Conservation (phyloP, 2,797 vertebrate species). For the Eospalax fontanierii region DNA sequence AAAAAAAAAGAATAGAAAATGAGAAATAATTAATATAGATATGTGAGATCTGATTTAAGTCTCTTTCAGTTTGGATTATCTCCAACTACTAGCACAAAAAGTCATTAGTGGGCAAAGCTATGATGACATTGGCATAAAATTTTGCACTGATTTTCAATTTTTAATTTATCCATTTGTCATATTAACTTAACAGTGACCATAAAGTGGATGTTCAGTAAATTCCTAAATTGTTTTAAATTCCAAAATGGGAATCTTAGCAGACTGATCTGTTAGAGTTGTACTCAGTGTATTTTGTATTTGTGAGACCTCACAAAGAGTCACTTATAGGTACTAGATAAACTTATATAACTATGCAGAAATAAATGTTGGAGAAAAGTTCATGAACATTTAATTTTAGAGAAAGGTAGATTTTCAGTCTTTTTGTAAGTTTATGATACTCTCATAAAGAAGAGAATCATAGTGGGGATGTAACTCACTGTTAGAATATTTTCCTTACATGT, state of each 20-base stretch:
- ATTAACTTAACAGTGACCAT: slow-evolving; percentile 13
- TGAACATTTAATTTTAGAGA: not conserved
- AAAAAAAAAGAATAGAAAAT: not conserved
- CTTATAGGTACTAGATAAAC: not conserved
- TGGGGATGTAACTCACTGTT: not conserved
- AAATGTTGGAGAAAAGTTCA: not conserved
- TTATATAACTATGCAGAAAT: slow-evolving; percentile 22
- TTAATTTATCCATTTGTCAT: slow-evolving; percentile 11
- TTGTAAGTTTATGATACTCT: not conserved
- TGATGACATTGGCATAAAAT: not conserved
- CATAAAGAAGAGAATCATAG: not conserved
- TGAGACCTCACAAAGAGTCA: not conserved
- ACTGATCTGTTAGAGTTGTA: not conserved
- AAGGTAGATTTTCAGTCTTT: not conserved
- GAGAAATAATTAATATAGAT: not conserved
- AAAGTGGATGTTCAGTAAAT: slow-evolving; percentile 10
- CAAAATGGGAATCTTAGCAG: not conserved
- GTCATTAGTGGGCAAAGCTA: not conserved
- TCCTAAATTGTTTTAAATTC: slow-evolving; percentile 30
- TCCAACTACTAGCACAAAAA: not conserved
- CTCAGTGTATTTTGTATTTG: not conserved
- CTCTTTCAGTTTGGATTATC: not conserved
- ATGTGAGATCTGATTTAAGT: not conserved
- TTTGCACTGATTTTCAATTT: slow-evolving; percentile 28
- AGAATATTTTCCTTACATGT: not conserved